Evolutionary conservation across 2,113 vertebrate species (phyloP).

Genomic region (Oncorhynchus masou): DNA sequence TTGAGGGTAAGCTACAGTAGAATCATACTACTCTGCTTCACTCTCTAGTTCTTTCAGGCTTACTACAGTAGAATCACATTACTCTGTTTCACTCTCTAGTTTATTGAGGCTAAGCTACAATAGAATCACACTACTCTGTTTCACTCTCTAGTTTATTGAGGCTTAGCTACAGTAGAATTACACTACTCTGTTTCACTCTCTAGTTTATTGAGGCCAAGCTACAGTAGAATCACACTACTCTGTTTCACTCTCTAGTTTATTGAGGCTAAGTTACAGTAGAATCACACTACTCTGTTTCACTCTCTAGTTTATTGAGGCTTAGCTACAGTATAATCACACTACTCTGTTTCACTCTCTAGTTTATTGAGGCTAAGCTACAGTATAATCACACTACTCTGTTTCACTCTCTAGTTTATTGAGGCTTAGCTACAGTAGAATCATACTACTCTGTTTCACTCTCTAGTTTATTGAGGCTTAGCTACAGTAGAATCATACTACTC

Average conservation of each 20-base stretch:
- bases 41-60: neutral
- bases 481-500: conserved; percentile 48
- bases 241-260: conserved; percentile 30
- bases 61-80: conserved; percentile 34
- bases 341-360: conserved; percentile 35
- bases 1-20: conserved; percentile 28
- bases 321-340: conserved; percentile 37
- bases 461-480: no score
- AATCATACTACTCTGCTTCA: conserved; percentile 50
- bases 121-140: conserved; percentile 51
- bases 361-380: neutral
- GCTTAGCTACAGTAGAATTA: conserved; percentile 21
- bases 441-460: no score
- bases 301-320: no score
- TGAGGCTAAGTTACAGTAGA: neutral
- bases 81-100: conserved; percentile 34
- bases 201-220: neutral
- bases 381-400: conserved; percentile 25
- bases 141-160: neutral
- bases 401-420: no score
- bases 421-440: no score
- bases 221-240: conserved; percentile 49
- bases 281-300: no score
- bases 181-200: conserved; percentile 43
- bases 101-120: neutral